Percentiles rank a stretch among this genome's conserved stretches.
Evolutionary conservation across 2,113 vertebrate genomes (phyloP).

Genomic region (Balaenoptera acutorostrata): DNA sequence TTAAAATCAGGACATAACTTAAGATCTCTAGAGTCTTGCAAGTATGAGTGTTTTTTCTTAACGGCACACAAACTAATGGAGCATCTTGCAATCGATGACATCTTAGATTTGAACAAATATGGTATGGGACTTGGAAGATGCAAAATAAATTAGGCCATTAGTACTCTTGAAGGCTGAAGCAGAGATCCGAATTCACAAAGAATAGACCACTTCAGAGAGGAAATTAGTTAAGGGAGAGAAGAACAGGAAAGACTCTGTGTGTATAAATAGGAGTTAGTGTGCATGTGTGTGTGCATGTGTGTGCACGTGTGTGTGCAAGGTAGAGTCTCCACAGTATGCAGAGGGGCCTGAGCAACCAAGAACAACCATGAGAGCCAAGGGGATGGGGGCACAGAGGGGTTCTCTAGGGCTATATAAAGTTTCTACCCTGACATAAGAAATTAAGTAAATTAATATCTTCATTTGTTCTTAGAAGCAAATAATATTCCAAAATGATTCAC

Average conservation of each 20-base stretch:
- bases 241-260: not conserved
- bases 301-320: not conserved
- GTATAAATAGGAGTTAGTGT: not conserved
- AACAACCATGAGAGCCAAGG: not conserved
- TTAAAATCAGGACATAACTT: not conserved
- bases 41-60: not conserved
- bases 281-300: too few species aligned
- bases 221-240: not conserved
- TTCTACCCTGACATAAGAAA: not conserved
- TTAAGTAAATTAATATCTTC: not conserved
- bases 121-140: not conserved
- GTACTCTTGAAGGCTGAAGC: not conserved
- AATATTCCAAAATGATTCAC: not conserved
- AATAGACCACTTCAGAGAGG: not conserved
- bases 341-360: not conserved
- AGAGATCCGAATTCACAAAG: not conserved
- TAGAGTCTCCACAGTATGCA: not conserved
- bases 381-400: rapidly evolving
- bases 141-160: not conserved
- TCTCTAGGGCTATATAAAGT: not conserved
- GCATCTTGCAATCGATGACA: not conserved
- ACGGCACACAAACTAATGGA: not conserved
- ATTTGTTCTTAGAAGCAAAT: conserved; percentile 13
- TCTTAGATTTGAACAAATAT: not conserved
- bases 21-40: not conserved